Conservation (phyloP, 2,113 vertebrate species). For the Triplophysa rosa region DNA sequence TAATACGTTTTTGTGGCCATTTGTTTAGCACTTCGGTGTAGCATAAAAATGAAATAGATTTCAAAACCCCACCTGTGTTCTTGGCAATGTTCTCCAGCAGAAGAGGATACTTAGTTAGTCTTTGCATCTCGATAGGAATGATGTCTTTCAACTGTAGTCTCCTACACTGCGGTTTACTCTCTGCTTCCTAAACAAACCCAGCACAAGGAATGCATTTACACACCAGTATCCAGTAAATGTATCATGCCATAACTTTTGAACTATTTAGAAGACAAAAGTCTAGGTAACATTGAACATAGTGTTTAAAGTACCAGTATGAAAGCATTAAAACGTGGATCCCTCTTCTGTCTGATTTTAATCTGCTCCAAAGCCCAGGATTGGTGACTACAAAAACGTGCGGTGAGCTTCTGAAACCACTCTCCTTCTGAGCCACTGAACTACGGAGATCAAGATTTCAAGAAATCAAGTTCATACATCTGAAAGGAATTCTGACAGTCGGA, state of each 20-base stretch:
- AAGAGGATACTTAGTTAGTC: slow-evolving; percentile 89
- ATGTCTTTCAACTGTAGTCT: slow-evolving; percentile 92
- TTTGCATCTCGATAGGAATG: slow-evolving; percentile 91
- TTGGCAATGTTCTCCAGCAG: slow-evolving; percentile 88
- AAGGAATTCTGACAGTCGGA: background rate
- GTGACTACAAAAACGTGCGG: slow-evolving; percentile 88
- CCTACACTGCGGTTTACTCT: slow-evolving; percentile 85
- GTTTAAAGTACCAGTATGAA: slow-evolving; percentile 78
- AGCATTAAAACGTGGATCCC: slow-evolving; percentile 80
- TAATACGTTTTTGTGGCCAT: too few species aligned
- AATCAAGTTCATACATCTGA: background rate
- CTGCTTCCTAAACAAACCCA: slow-evolving; percentile 78
- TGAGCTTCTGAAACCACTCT: slow-evolving; percentile 90
- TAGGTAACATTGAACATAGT: background rate
- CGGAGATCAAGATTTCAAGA: background rate
- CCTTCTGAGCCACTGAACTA: slow-evolving; percentile 86
- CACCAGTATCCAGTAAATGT: slow-evolving; percentile 1
- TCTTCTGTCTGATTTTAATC: slow-evolving; percentile 85
- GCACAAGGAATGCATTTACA: background rate
- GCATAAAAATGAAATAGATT: background rate
- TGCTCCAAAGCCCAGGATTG: slow-evolving; percentile 87
- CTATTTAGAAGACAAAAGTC: background rate
- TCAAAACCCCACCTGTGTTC: slow-evolving; percentile 68
- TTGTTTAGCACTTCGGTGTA: background rate
- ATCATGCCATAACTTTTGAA: background rate